Evolutionary conservation across 2,113 vertebrate species (phyloP), one percentile per base, ranked within the genome.

Genomic region (Panthera leo): DNA sequence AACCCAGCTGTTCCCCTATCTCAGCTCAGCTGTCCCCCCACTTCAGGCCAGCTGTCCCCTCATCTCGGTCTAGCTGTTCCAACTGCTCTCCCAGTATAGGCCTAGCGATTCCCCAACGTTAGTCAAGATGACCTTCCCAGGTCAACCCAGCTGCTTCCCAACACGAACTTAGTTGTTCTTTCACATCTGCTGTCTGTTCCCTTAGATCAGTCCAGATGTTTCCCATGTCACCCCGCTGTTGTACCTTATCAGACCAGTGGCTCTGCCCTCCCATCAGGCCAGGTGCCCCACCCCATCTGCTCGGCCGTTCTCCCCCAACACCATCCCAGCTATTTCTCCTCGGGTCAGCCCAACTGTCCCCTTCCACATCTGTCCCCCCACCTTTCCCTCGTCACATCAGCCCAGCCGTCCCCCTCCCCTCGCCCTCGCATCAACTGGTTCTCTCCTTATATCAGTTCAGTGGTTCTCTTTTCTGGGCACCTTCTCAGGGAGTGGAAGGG

Each of bases 331-430:
- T 31, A 2, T 9, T 55, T 55, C 82, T 48, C 42, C 42, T 45
- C 73, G 31, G 36, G 31, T 21, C 55, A 6, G 0, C 76, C 70
- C 27, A 14, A 45, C 42, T 5, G 70, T 15, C 29, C 12, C n/a
- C 27, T 11, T 51, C 53, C 29, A 8, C 45, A 34, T 18, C 39
- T 27, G 45, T 18, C 14, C 73, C 18, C 7, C 67, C 55, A 14
- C 45, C 5, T 23, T 13, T 0, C 68, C 34, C 58, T 36, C 31
- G 5, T 2, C 42, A 1, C 13, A 0, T 31, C 61, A 34, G 48
- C 71, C 42, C 58, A 7, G 42, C 48, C 55, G 91, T n/a, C 48
- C 7, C 8, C 3, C 42, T 6, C 39, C 42, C 27, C 39, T 23
- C 21, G 1, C 42, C 42, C 45, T 19, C 8, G 34, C 13, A 5